Base-by-base conservation (phyloP, 64 coral and sea anemone species). In the Pocillopora verrucosa region DNA sequence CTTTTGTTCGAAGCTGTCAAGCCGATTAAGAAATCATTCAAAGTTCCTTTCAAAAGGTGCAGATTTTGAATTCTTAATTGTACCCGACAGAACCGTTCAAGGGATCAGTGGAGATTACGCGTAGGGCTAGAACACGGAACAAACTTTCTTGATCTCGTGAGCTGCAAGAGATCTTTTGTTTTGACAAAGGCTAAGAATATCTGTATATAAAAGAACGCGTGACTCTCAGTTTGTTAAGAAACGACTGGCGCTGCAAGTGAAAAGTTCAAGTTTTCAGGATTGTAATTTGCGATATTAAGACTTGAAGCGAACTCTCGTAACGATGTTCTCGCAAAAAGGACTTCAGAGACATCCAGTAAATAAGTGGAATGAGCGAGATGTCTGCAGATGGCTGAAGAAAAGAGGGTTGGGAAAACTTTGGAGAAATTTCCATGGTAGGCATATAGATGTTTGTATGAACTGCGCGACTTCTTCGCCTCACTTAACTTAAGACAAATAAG, bases 321-420 rank as follows among this genome's bases (percentile, higher is more conserved):
- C 69, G 35, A 84, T 85, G 82, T 85, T 85, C 82, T 85, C 82
- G 65, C 82, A 85, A 72, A 85, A 72, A 85, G 82, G 82, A 70
- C 17, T 85, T 1, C 82, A 85, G 22, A 85, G 65, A 35, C 82
- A 85, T 41, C 82, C 82, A 26, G 82, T 85, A 15, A 41, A 56
- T 5, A 41, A 72, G 13, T 85, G 82, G 82, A 85, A 70, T 13
- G 82, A 85, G 22, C 69, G 82, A 72, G 82, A 85, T 26, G 82
- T 85, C 56, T 85, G 37, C 19, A 67, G 82, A 85, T 85, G 82
- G 82, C 61, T 85, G 15, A 72, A 57, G 26, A 63, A 85, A 51
- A 85, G 72, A 67, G 82, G 82, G 6, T 19, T 85, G 0, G 11
- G 36, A 7, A 70, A 70, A 85, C 82, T 85, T 70, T 85, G 82